A percentile compares a stretch with the other conserved stretches of the same genome.
phyloP scores from a whole-genome alignment of 1,140 invertebrate genomes.

The Scaptomyza graminum region DNA sequence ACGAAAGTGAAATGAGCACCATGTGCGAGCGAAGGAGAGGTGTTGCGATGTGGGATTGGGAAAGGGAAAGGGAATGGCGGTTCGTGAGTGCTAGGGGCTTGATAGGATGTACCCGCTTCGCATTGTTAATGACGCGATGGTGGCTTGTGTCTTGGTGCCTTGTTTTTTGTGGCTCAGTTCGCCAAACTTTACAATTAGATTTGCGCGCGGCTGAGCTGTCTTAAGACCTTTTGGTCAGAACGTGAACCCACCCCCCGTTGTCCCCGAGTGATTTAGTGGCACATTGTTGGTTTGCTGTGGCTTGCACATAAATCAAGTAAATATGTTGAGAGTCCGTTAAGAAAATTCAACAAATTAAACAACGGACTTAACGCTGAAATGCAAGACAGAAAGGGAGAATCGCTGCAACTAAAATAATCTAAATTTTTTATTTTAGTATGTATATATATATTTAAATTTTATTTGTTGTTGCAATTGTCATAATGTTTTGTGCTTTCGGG shows the following conservation, averaged over 20 bases:
- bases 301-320: conserved; percentile 61
- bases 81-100: not conserved
- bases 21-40: not conserved
- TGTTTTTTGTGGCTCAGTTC: conserved; percentile 54
- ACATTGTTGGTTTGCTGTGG: conserved; percentile 47
- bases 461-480: too few species aligned
- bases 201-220: conserved; percentile 44
- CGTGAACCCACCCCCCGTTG: not conserved
- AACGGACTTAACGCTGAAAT: conserved; percentile 26
- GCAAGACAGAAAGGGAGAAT: not conserved
- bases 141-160: conserved; percentile 32
- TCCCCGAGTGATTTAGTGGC: conserved; percentile 68
- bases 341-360: conserved; percentile 30
- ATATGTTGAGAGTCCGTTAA: conserved; percentile 52
- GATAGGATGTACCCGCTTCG: conserved; percentile 32
- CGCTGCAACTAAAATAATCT: conserved; percentile 8
- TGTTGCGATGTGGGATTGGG: not conserved
- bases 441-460: not conserved
- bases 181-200: conserved; percentile 79
- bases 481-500: conserved; percentile 11
- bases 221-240: conserved; percentile 31
- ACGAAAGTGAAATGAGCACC: conserved; percentile 19
- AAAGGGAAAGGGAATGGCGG: conserved; percentile 15
- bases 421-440: conserved; percentile 10
- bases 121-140: conserved; percentile 57